Evolutionary conservation across 2,113 vertebrate genomes (phyloP).

Genomic region (Monopterus albus): DNA sequence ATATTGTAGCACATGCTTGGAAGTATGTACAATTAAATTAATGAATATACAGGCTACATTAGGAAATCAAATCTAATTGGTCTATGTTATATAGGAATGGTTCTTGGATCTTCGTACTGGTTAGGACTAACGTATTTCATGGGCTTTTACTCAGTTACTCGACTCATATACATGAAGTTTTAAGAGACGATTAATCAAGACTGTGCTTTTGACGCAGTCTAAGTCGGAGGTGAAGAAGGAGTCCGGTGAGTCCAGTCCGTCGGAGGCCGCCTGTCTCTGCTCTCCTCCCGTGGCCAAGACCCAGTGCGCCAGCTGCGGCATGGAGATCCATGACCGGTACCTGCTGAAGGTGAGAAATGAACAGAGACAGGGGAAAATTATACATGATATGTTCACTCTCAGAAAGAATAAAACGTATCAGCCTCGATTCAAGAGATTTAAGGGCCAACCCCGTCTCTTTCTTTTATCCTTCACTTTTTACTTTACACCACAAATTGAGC

Average conservation of each 20-base stretch:
- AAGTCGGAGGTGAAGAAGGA: conserved; percentile 78
- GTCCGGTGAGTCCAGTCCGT: conserved; percentile 62
- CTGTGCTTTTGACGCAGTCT: conserved; percentile 50
- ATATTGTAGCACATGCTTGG: not conserved
- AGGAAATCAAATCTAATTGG: not conserved
- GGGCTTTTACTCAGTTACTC: not conserved
- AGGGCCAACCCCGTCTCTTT: not conserved
- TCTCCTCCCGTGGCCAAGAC: conserved; percentile 66
- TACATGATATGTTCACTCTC: not conserved
- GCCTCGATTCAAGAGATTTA: not conserved
- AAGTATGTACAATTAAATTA: no score
- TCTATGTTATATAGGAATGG: no score
- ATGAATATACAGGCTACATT: no score
- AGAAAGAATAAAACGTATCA: not conserved
- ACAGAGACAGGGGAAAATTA: not conserved
- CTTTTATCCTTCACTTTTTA: not conserved
- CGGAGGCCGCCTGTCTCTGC: conserved; percentile 70
- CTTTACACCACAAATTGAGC: not conserved
- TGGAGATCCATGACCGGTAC: conserved; percentile 77
- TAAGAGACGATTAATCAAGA: not conserved
- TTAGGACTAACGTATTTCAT: not conserved
- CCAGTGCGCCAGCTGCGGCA: conserved; percentile 78
- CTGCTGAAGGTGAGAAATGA: conserved; percentile 71
- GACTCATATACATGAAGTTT: not conserved
- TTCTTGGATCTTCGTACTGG: conserved; percentile 9